Conservation (phyloP, 2,113 vertebrate genomes). For the Tautogolabrus adspersus region DNA sequence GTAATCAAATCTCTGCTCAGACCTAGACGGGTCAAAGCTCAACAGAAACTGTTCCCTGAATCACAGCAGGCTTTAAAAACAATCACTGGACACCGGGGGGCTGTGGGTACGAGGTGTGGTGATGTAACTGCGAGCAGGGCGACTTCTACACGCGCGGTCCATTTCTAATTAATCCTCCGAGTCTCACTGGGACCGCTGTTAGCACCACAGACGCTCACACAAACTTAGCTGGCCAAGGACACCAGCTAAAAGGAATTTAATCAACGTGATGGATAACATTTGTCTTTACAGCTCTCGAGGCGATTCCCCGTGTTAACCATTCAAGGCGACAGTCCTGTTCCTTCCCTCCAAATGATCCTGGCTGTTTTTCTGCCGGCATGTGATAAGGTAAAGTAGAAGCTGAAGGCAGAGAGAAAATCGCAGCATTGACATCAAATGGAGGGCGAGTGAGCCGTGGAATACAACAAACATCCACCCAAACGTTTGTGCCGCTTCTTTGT, state of each 20-base stretch:
- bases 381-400: constrained; percentile 36
- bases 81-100: neutral
- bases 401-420: constrained; percentile 14
- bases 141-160: constrained; percentile 58
- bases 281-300: constrained; percentile 48
- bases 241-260: constrained; percentile 63
- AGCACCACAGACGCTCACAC: constrained; percentile 49
- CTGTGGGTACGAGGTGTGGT: constrained; percentile 16
- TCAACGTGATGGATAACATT: constrained; percentile 72
- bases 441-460: neutral
- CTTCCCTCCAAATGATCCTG: constrained; percentile 37
- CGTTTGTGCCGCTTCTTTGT: neutral
- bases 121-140: constrained; percentile 43
- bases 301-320: constrained; percentile 56
- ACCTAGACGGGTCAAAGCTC: neutral
- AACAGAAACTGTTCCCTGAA: neutral
- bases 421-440: neutral
- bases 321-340: constrained; percentile 43
- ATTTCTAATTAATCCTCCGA: constrained; percentile 70
- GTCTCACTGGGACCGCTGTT: constrained; percentile 59
- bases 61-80: neutral
- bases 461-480: neutral
- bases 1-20: neutral
- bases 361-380: constrained; percentile 24
- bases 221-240: constrained; percentile 65